Percentiles rank a stretch among this genome's conserved stretches.
Evolutionary conservation across 2,888 invertebrate species (phyloP).

Genomic region (Odontocerum albicorne): DNA sequence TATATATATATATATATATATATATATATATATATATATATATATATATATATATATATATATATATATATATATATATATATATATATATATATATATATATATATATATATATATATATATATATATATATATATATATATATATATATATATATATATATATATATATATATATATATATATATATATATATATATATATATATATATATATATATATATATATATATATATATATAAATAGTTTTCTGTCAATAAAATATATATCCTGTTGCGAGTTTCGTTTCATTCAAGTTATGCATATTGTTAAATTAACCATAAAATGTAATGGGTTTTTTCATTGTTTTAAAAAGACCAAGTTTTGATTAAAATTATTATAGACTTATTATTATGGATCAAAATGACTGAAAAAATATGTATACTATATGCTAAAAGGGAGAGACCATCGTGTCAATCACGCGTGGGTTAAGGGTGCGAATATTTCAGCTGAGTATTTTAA

Average conservation of each 20-base stretch:
- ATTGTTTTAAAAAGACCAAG: too few relatives aligned
- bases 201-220: conserved; percentile 15
- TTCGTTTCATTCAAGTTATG: too few relatives aligned
- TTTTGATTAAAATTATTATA: too few relatives aligned
- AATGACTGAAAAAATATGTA: too few relatives aligned
- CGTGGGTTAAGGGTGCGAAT: too few relatives aligned
- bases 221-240: conserved; percentile 12
- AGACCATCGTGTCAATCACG: too few relatives aligned
- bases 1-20: conserved; percentile 15
- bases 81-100: conserved; percentile 14
- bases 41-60: conserved; percentile 14
- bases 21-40: conserved; percentile 14
- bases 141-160: conserved; percentile 14
- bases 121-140: conserved; percentile 14
- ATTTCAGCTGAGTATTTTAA: too few relatives aligned
- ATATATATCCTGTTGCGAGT: too few relatives aligned
- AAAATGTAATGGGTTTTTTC: too few relatives aligned
- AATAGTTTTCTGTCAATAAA: background rate
- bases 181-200: conserved; percentile 14
- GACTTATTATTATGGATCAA: too few relatives aligned
- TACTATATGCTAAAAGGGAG: too few relatives aligned
- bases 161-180: conserved; percentile 14
- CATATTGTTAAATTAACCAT: too few relatives aligned
- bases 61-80: conserved; percentile 15
- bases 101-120: conserved; percentile 14